Conservation (phyloP, 2,797 vertebrate species). For the Muscicapa comitata region DNA sequence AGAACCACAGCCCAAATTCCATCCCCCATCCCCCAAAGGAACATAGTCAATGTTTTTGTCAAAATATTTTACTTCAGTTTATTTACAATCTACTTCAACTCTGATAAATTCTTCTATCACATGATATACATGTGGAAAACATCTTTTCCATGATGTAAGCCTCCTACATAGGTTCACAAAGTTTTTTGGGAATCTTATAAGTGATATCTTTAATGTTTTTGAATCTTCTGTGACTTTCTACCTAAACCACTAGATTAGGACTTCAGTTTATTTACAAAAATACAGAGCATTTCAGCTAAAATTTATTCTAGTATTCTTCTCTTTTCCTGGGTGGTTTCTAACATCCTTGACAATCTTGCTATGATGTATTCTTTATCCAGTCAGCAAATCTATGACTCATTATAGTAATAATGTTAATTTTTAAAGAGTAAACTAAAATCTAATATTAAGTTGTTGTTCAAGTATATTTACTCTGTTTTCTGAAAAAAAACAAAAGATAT, state of each 20-base stretch:
- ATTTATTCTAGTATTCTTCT: background rate
- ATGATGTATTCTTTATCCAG: background rate
- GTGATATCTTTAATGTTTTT: background rate
- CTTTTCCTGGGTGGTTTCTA: background rate
- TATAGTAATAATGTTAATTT: background rate
- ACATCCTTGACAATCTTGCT: background rate
- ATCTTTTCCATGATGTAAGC: background rate
- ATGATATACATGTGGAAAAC: fast-evolving
- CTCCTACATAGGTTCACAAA: background rate
- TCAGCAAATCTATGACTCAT: background rate
- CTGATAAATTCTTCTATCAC: background rate
- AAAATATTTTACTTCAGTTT: background rate
- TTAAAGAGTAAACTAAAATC: background rate
- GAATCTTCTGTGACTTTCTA: background rate
- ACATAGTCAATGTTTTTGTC: background rate
- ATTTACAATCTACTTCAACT: background rate
- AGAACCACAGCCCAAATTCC: background rate
- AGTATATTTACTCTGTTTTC: background rate
- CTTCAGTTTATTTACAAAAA: background rate
- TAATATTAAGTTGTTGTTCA: background rate
- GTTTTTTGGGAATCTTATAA: background rate
- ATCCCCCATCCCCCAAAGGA: fast-evolving
- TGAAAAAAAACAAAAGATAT: background rate
- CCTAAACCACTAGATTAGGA: background rate
- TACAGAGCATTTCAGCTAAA: background rate